Conservation (phyloP, 37 sponge, comb jelly and placozoan species). For the Theonella swinhoei region DNA sequence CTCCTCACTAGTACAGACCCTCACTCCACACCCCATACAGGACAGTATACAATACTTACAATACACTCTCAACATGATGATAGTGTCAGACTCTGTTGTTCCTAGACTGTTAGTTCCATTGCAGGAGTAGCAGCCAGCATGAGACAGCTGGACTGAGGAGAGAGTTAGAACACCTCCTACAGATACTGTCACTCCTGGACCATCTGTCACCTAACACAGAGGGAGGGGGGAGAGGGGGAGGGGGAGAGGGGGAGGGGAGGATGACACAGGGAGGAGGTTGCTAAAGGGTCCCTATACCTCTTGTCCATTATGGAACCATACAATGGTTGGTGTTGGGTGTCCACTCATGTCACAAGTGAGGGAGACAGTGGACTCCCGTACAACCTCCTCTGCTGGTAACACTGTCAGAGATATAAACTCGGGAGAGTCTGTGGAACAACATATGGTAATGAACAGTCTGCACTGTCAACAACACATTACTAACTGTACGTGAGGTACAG, state of each 20-base stretch:
- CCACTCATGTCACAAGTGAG: conserved; percentile 53
- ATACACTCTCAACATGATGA: conserved; percentile 5
- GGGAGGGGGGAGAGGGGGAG: no score
- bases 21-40: no score
- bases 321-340: conserved; percentile 40
- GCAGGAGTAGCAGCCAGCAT: conserved; percentile 28
- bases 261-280: no score
- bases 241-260: no score
- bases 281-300: not conserved
- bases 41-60: no score
- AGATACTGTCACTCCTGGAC: not conserved
- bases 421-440: conserved; percentile 10
- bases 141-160: not conserved
- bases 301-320: conserved; percentile 38
- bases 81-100: not conserved
- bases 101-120: conserved; percentile 18
- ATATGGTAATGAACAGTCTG: no score
- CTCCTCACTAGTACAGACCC: no score
- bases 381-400: not conserved
- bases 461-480: no score
- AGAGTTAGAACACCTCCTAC: conserved; percentile 14
- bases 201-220: not conserved
- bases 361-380: not conserved
- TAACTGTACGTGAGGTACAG: no score
- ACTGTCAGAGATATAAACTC: not conserved